Base-by-base conservation (phyloP, 2,888 invertebrate genomes). In the Leucozona laternaria region DNA sequence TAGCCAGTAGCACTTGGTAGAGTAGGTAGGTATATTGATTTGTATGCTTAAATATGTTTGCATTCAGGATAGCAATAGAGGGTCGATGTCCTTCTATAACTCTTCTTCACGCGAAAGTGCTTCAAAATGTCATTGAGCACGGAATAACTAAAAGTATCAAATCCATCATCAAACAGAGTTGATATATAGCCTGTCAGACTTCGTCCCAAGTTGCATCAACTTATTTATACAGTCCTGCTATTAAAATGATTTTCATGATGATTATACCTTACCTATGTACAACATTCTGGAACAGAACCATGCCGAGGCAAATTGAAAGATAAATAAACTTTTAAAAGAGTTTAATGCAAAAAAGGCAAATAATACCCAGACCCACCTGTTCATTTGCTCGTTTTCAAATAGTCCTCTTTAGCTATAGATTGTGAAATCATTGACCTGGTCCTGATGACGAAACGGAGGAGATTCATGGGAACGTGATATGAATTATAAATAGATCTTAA, bases 161-260 rank as follows among this genome's bases (percentile, higher is more conserved):
- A 25, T 43, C 43, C 28, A n/a, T 8, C 13, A 40, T 8, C 40
- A 60, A 40, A 37, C 22, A 40, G n/a, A 40, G 22, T 43, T 10
- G 50, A 45, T 40, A 45, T 40, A 48, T 17, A 48, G 48, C 10
- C 4, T 20, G 48, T 48, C 11, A 20, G 10, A 20, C 0, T 48
- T 48, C 2, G 60, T 15, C 3, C 4, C 13, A 60, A 43, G 11
- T 62, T 43, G 62, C 62, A 62, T 43, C 25, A 13, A 10, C 7
- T 58, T 22, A 58, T 28, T 28, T n/a, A 43, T 17, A 3, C n/a
- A 40, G 2, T 60, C n/a, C 4, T 37, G 22, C 40, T 40, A 20
- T 37, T 37, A 20, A 60, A 37, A 58, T 62, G 43, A n/a, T 62
- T 28, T 28, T 43, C 43, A 11, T 62, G 62, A 17, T 43, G 25